phyloP scores from a whole-genome alignment of 2,113 vertebrate species.

The Oreochromis aureus region DNA sequence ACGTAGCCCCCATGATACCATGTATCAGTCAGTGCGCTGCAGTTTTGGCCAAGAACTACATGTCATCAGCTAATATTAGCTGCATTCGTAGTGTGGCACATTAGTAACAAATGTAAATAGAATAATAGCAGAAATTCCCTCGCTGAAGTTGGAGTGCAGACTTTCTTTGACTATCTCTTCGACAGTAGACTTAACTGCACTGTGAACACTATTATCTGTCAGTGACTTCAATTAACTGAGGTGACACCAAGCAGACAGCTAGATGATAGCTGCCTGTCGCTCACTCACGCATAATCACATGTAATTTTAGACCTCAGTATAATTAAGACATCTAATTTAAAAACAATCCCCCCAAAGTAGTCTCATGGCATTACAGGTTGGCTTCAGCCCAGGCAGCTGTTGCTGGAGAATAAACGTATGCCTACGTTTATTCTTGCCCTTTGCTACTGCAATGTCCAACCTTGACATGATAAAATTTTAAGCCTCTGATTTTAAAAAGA shows the following conservation, averaged over 20 bases:
- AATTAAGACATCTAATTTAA: neutral
- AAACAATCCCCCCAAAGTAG: neutral
- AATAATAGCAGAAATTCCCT: neutral
- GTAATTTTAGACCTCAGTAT: neutral
- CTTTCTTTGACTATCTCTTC: neutral
- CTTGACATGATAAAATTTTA: rapidly evolving
- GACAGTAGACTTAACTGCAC: neutral
- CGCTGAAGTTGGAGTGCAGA: neutral
- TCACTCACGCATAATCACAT: neutral
- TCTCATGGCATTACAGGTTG: neutral
- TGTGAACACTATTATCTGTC: neutral
- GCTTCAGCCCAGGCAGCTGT: neutral
- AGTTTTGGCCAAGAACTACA: neutral
- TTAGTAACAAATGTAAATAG: neutral
- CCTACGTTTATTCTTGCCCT: neutral
- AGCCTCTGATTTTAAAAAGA: neutral
- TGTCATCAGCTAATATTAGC: neutral
- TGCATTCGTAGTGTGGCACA: neutral
- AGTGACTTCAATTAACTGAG: neutral
- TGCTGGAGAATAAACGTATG: neutral
- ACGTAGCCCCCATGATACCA: rapidly evolving
- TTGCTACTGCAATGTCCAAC: neutral
- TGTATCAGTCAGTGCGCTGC: too few species aligned
- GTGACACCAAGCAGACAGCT: neutral
- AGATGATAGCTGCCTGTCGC: neutral